These are phyloP conservation scores for Agrypnus murinus DNA, from an alignment of 2,888 invertebrate species.

Conservation along the genomic window DNA sequence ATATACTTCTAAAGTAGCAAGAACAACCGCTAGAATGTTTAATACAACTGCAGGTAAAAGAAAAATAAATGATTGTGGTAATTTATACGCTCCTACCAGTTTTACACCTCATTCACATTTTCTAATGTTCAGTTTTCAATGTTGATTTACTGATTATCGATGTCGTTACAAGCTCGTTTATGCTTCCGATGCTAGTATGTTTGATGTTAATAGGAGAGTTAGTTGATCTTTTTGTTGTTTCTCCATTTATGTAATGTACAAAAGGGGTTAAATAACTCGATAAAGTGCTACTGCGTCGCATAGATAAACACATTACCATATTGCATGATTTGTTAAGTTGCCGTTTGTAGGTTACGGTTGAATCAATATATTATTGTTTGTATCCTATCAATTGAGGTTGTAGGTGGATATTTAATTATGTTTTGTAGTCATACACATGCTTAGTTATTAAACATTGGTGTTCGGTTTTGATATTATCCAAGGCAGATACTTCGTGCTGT, in stretches of 20 bases:
- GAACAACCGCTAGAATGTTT: no score
- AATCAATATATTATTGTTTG: conserved; percentile 9
- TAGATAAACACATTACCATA: conserved; percentile 6
- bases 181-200: no score
- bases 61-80: no score
- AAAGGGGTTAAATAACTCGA: conserved; percentile 1
- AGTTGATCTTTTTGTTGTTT: no score
- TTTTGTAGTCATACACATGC: conserved; percentile 14
- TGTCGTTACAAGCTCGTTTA: no score
- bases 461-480: neutral
- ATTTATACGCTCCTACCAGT: no score
- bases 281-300: neutral
- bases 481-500: conserved; percentile 3
- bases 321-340: conserved; percentile 8
- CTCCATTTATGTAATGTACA: neutral
- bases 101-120: no score
- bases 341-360: neutral
- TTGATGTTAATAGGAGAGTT: no score
- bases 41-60: no score
- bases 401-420: conserved; percentile 28
- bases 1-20: no score
- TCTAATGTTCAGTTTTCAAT: no score
- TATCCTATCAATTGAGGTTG: neutral
- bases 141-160: no score
- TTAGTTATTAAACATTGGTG: conserved; percentile 15